Percentiles rank a stretch among this genome's conserved stretches.
These are phyloP conservation scores for Chelmon rostratus DNA, from an alignment of 2,797 vertebrate genomes.

Conservation along the genomic window DNA sequence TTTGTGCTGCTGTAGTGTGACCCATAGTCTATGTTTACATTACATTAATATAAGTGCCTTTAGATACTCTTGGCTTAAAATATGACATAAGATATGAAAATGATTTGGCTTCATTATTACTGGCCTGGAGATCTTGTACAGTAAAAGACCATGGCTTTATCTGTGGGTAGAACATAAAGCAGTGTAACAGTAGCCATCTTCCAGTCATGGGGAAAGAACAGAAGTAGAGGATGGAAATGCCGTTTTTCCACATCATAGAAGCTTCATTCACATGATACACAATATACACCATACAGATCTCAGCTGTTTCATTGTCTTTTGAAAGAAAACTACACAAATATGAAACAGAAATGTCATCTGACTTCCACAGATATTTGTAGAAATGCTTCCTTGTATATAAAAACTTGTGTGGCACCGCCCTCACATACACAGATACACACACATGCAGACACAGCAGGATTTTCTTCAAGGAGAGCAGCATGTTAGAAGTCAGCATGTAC, in stretches of 20 bases:
- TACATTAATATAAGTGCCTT: conserved; percentile 21
- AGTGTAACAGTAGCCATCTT: background rate
- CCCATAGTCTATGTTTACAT: conserved; percentile 10
- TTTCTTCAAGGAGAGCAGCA: conserved; percentile 48
- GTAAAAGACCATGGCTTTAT: conserved; percentile 33
- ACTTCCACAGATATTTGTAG: conserved; percentile 23
- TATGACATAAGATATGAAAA: conserved; percentile 35
- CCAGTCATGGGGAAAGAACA: conserved; percentile 13
- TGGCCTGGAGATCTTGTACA: conserved; percentile 8
- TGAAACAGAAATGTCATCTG: conserved; percentile 9
- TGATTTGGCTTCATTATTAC: conserved; percentile 34
- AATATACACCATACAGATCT: conserved; percentile 2
- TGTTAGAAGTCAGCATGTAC: conserved; percentile 23
- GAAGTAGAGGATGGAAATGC: conserved; percentile 21
- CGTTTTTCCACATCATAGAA: conserved; percentile 46
- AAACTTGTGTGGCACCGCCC: conserved; percentile 13
- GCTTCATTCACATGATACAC: conserved; percentile 35
- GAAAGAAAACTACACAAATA: background rate
- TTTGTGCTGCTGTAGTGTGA: conserved; percentile 55
- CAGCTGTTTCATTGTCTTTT: conserved; percentile 13
- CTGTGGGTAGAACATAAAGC: conserved; percentile 8
- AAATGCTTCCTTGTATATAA: conserved; percentile 27
- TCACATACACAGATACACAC: conserved; percentile 26
- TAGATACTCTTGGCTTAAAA: conserved; percentile 33
- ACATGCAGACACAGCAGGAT: conserved; percentile 30